Evolutionary conservation across 2,113 vertebrate genomes (phyloP).

Genomic region (Platanista minor): DNA sequence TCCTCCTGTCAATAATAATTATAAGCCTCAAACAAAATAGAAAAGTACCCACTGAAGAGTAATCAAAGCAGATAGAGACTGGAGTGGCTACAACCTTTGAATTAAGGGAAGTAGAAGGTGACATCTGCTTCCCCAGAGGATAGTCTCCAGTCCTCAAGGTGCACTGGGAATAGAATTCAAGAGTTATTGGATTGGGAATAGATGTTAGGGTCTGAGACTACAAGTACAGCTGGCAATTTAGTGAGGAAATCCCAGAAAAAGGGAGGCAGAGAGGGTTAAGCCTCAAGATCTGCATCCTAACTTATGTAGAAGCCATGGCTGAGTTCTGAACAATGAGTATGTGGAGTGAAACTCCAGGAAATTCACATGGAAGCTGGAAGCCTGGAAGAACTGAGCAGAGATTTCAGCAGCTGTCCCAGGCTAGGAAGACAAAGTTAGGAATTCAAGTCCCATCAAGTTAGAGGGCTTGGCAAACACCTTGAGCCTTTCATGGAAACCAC

Average conservation of each 20-base stretch:
- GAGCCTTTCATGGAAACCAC: background rate
- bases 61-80: background rate
- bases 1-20: background rate
- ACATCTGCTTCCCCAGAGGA: background rate
- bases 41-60: background rate
- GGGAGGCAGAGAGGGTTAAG: accelerated
- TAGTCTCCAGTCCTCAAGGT: background rate
- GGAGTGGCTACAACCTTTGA: background rate
- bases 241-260: background rate
- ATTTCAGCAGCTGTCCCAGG: background rate
- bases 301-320: background rate
- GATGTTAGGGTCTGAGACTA: background rate
- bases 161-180: too few species aligned
- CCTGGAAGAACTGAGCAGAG: background rate
- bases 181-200: background rate
- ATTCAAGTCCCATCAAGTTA: background rate
- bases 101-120: background rate
- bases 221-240: background rate
- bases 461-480: background rate
- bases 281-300: background rate
- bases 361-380: background rate
- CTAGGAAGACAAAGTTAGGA: background rate
- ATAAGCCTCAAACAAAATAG: background rate
- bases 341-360: background rate
- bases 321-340: background rate